phyloP scores from a whole-genome alignment of 2,113 vertebrate genomes.

The Strix uralensis region DNA sequence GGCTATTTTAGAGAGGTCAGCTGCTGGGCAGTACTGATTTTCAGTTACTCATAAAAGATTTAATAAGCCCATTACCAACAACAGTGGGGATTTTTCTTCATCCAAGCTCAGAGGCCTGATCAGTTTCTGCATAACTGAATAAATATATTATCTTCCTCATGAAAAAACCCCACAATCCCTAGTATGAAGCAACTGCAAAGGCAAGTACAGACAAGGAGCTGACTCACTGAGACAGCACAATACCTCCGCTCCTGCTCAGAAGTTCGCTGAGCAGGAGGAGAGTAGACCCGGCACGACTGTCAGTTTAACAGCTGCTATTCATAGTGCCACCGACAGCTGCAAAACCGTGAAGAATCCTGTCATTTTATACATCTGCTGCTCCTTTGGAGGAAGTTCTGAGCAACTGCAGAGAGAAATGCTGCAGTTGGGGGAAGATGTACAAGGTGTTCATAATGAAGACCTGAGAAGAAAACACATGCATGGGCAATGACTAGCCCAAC shows the following conservation, averaged over 20 bases:
- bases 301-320: conserved; percentile 34
- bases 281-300: neutral
- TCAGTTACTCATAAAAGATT: neutral
- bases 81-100: neutral
- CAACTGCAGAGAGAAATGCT: neutral
- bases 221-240: conserved; percentile 27
- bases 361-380: conserved; percentile 40
- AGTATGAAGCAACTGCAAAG: neutral
- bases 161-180: neutral
- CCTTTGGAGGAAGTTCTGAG: neutral
- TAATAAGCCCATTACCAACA: neutral
- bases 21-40: neutral
- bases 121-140: conserved; percentile 3
- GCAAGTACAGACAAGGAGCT: conserved; percentile 17
- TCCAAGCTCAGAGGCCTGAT: neutral
- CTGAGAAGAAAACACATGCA: neutral
- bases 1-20: conserved; percentile 27
- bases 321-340: conserved; percentile 41
- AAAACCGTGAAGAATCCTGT: neutral
- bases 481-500: neutral
- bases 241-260: conserved; percentile 14
- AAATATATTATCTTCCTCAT: neutral
- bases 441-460: neutral
- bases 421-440: neutral
- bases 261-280: conserved; percentile 5